Evolutionary conservation across 2,888 invertebrate genomes (phyloP), one percentile per base, ranked within the genome.

Genomic region (Oscheius sp.): DNA sequence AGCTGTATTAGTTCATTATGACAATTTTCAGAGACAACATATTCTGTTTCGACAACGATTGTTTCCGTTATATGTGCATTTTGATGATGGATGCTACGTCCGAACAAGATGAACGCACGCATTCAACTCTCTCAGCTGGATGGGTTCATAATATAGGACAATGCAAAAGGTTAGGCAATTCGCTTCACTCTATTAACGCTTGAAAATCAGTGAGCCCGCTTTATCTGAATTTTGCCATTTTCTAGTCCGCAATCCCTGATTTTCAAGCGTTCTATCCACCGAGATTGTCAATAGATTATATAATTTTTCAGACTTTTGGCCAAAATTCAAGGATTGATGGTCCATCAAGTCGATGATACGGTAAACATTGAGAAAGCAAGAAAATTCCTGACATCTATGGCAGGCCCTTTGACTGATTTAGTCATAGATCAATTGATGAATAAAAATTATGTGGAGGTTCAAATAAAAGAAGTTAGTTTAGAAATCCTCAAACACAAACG

Each of bases 1-100:
- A n/a, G n/a, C n/a, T n/a, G n/a, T n/a, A n/a, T n/a, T n/a, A n/a
- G n/a, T n/a, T 2, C 13, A 21, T n/a, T 2, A 2, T 41, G 18
- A 9, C 35, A 6, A 35, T 35, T 35, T 69, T 55, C 18, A 69
- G 69, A 6, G 13, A 29, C 23, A 69, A 35, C 7, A 41, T 56
- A 7, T 69, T 56, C 56, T 69, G 41, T 21, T 69, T 55, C 35
- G 69, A 69, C 18, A 69, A 56, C 21, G 69, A 69, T 7, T 43
- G 69, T 18, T 69, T 69, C 43, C 69, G 69, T 18, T 69, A 29
- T 35, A 25, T 43, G 21, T 52, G 16, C 16, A 18, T 18, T 49
- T 16, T 41, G 7, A 13, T 18, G 7, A 1, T n/a, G n/a, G n/a
- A 66, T 3, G 3, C 9, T 16, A 1, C 21, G 1, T 27, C 7